A percentile compares a stretch with the other conserved stretches of the same genome.
phyloP scores from a whole-genome alignment of 2,888 invertebrate species.

The Lydus trimaculatus region DNA sequence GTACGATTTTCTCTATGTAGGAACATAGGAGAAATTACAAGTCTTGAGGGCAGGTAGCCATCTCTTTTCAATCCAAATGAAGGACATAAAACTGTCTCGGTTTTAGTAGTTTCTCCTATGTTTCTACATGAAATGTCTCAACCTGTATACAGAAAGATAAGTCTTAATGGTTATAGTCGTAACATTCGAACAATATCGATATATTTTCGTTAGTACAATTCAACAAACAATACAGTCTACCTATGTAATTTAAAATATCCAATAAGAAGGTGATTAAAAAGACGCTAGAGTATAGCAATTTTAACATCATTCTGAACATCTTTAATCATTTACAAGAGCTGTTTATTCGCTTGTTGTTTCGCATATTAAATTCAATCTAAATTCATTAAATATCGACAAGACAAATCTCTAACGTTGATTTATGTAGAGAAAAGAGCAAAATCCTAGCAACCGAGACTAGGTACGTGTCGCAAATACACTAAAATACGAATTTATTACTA shows the following conservation, averaged over 20 bases:
- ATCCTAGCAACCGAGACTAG: not conserved
- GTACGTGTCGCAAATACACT: not conserved
- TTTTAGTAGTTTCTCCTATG: too few species aligned
- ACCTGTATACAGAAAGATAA: not conserved
- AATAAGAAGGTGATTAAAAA: not conserved
- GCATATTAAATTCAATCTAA: not conserved
- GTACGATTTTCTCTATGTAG: too few species aligned
- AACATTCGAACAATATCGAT: not conserved
- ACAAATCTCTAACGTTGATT: not conserved
- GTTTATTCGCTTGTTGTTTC: not conserved
- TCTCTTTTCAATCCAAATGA: too few species aligned
- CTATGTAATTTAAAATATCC: not conserved
- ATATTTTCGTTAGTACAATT: not conserved
- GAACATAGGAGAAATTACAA: too few species aligned
- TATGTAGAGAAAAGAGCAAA: not conserved
- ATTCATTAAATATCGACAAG: not conserved
- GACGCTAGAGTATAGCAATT: not conserved
- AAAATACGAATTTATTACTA: not conserved
- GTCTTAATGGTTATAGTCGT: not conserved
- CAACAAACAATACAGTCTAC: not conserved
- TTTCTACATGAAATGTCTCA: too few species aligned
- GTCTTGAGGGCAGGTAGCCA: too few species aligned
- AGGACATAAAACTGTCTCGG: too few species aligned
- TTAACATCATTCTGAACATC: not conserved
- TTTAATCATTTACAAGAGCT: not conserved